A percentile compares a stretch with the other conserved stretches of the same genome.
Evolutionary conservation across 2,888 invertebrate genomes (phyloP).

Genomic region (Apamea crenata): DNA sequence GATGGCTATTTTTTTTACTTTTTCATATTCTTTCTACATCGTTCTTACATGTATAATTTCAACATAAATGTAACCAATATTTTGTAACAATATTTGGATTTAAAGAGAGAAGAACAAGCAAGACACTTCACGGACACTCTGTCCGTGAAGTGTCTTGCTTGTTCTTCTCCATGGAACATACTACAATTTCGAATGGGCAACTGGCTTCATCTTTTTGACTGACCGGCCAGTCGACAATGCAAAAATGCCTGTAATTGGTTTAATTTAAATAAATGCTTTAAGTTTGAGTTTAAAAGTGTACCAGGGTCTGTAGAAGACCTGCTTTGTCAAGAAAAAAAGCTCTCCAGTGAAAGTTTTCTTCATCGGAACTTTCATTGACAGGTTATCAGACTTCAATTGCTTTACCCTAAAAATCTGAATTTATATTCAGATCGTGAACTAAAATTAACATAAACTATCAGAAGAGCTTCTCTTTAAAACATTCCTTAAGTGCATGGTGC

Average conservation of each 20-base stretch:
- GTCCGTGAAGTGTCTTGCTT: not conserved
- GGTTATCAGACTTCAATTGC: constrained; percentile 38
- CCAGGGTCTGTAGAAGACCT: not conserved
- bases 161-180: not conserved
- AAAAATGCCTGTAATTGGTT: not conserved
- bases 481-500: constrained; percentile 73
- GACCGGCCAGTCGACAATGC: not conserved
- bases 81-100: not conserved
- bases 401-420: constrained; percentile 46
- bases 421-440: constrained; percentile 35
- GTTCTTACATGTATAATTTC: not conserved
- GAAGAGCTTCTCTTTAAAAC: constrained; percentile 75
- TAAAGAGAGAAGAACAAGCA: too few species aligned
- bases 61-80: not conserved
- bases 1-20: not conserved
- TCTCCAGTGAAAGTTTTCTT: constrained; percentile 25
- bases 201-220: not conserved
- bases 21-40: not conserved
- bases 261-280: too few species aligned
- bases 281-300: not conserved
- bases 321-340: constrained; percentile 4
- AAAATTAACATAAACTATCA: constrained; percentile 40
- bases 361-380: constrained; percentile 25
- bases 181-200: not conserved
- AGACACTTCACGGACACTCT: too few species aligned